Percentiles rank a stretch among this genome's conserved stretches.
Conservation (phyloP, 2,888 invertebrate species). For the Hermodice carunculata region DNA sequence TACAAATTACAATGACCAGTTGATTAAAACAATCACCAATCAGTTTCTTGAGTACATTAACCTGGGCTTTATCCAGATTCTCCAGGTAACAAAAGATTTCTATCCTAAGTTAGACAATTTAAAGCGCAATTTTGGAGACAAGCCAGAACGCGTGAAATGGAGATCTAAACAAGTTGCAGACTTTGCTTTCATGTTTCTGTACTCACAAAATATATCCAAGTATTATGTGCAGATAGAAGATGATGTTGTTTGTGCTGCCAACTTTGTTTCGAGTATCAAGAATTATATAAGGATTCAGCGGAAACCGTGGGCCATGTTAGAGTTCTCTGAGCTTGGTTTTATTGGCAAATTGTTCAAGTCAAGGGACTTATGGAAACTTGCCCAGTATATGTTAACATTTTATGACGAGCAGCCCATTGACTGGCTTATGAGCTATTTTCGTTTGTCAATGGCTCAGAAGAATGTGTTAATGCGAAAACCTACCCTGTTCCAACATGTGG, state of each 20-base stretch:
- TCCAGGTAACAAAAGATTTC: conserved; percentile 51
- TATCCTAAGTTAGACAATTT: conserved; percentile 51
- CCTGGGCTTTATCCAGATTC: conserved; percentile 64
- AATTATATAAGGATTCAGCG: conserved; percentile 46
- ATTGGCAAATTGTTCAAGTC: conserved; percentile 64
- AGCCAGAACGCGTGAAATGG: conserved; percentile 61
- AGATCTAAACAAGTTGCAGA: conserved; percentile 63
- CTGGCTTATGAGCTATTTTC: conserved; percentile 39
- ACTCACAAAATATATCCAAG: conserved; percentile 52
- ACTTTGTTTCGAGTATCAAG: conserved; percentile 56
- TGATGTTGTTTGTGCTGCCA: conserved; percentile 56
- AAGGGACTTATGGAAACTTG: conserved; percentile 45
- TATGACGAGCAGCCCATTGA: conserved; percentile 47
- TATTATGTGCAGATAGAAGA: conserved; percentile 67
- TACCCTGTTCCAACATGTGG: conserved; percentile 47
- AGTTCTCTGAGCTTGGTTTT: conserved; percentile 63
- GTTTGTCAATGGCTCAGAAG: conserved; percentile 32
- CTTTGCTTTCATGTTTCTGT: conserved; percentile 56
- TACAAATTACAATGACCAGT: conserved; percentile 42
- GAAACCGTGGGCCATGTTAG: conserved; percentile 60
- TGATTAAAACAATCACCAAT: conserved; percentile 35
- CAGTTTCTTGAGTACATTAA: conserved; percentile 49
- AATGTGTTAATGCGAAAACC: conserved; percentile 37
- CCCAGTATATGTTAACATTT: conserved; percentile 35
- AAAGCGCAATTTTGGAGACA: conserved; percentile 63